These are phyloP conservation scores for Scaptomyza graminum DNA, from an alignment of 1,140 invertebrate species.

Conservation along the genomic window DNA sequence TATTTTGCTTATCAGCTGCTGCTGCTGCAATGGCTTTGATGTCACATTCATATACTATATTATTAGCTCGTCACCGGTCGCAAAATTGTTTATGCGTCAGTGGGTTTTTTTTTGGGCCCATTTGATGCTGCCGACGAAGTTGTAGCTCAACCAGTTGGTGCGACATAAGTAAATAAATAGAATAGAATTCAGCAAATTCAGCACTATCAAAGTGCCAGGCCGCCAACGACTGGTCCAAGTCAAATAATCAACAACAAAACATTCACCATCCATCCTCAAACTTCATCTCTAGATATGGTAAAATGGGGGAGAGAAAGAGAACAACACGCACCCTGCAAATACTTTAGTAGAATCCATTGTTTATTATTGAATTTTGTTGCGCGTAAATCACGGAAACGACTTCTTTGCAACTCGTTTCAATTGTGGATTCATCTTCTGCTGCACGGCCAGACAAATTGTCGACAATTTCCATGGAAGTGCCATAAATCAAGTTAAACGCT, in stretches of 20 bases:
- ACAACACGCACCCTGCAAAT: constrained; percentile 48
- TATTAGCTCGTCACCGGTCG: constrained; percentile 26
- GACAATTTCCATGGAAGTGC: constrained; percentile 81
- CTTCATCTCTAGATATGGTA: constrained; percentile 20
- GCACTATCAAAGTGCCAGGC: constrained; percentile 76
- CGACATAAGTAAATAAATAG: constrained; percentile 79
- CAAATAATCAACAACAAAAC: constrained; percentile 61
- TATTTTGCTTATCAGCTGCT: constrained; percentile 72
- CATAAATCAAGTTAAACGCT: constrained; percentile 75
- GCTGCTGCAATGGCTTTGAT: constrained; percentile 55
- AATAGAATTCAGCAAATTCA: constrained; percentile 63
- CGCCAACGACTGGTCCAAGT: constrained; percentile 51
- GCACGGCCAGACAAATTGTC: constrained; percentile 78
- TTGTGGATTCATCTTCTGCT: constrained; percentile 34
- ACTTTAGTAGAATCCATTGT: constrained; percentile 73
- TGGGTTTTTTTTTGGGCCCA: constrained; percentile 54
- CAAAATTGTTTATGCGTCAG: constrained; percentile 63
- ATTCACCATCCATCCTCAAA: background rate
- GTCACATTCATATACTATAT: constrained; percentile 45
- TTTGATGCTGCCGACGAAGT: constrained; percentile 77
- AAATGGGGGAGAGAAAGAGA: constrained; percentile 1
- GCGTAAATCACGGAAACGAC: constrained; percentile 79
- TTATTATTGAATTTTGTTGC: constrained; percentile 76
- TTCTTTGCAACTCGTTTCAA: constrained; percentile 61
- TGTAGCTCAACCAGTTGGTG: constrained; percentile 63